Conservation (phyloP, 1,140 invertebrate genomes). For the Drosophila aff. region DNA sequence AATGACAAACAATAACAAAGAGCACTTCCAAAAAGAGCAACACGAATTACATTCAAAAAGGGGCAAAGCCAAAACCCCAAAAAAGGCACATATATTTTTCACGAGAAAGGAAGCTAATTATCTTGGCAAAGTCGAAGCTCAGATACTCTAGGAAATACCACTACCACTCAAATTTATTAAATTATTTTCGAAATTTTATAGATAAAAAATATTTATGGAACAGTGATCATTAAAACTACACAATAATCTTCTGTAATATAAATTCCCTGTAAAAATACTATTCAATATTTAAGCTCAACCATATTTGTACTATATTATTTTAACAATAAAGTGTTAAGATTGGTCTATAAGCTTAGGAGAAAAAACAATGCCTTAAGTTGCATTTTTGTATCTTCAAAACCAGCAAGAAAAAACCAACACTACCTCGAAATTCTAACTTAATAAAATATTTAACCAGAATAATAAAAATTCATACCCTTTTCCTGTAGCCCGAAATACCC, state of each 20-base stretch:
- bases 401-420: no score
- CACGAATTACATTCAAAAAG: constrained; percentile 69
- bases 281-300: not conserved
- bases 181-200: not conserved
- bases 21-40: constrained; percentile 39
- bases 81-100: constrained; percentile 5
- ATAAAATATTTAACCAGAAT: not conserved
- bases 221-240: no score
- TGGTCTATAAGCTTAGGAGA: not conserved
- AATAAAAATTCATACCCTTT: not conserved
- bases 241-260: not conserved
- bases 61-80: constrained; percentile 59
- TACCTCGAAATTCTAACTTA: not conserved
- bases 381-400: not conserved
- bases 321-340: not conserved
- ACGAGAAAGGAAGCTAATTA: constrained; percentile 10
- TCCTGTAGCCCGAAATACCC: not conserved
- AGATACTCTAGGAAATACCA: not conserved
- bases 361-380: not conserved
- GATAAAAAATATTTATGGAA: not conserved
- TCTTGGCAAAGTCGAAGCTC: not conserved
- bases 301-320: not conserved
- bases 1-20: constrained; percentile 77
- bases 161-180: not conserved
- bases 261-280: not conserved